These are phyloP conservation scores for Regulus satrapa DNA, from an alignment of 2,113 vertebrate genomes.

Conservation along the genomic window DNA sequence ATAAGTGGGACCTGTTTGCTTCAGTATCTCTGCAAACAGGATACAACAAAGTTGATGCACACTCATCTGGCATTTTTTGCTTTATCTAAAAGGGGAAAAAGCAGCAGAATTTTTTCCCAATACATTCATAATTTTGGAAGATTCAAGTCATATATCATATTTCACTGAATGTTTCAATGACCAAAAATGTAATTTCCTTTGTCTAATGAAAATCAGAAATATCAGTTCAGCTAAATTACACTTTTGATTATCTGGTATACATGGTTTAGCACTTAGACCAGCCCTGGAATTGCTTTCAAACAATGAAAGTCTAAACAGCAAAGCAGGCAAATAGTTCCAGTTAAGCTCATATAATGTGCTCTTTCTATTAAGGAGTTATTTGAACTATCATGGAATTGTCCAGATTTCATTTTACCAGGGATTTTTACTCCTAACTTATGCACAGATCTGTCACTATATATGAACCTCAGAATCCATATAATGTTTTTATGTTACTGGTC, in stretches of 20 bases:
- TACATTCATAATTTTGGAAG: neutral
- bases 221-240: neutral
- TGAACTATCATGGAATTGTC: neutral
- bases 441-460: neutral
- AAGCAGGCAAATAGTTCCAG: neutral
- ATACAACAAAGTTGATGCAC: neutral
- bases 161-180: neutral
- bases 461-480: neutral
- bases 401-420: neutral
- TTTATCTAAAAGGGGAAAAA: neutral
- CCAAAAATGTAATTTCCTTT: neutral
- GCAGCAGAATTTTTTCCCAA: neutral
- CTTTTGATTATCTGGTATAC: neutral
- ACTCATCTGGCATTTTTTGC: neutral
- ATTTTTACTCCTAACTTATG: neutral
- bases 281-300: neutral
- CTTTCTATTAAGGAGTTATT: neutral
- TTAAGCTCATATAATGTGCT: neutral
- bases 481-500: neutral
- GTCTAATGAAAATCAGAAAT: neutral
- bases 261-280: neutral
- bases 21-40: neutral
- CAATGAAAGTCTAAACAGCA: neutral
- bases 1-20: neutral
- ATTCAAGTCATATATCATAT: neutral